phyloP scores from a whole-genome alignment of 2,797 vertebrate species.

The Harpagifer antarcticus region DNA sequence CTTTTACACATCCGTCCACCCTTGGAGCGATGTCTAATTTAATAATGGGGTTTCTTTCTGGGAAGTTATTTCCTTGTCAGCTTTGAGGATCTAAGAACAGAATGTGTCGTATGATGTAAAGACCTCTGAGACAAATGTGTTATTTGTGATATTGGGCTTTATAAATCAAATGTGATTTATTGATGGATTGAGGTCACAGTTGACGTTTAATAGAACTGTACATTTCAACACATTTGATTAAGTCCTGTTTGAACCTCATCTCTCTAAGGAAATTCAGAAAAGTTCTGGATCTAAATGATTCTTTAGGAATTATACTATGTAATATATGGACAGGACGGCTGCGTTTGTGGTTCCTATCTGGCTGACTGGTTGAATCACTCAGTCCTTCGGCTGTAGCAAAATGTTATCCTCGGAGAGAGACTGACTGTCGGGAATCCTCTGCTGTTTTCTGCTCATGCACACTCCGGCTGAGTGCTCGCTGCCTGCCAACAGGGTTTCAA shows the following conservation, averaged over 20 bases:
- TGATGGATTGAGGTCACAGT: not conserved
- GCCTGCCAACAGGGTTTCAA: conserved; percentile 59
- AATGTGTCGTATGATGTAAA: no score
- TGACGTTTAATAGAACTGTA: not conserved
- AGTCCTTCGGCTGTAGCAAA: conserved; percentile 64
- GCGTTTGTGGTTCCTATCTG: conserved; percentile 54
- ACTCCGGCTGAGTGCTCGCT: conserved; percentile 42
- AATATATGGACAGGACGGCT: conserved; percentile 23
- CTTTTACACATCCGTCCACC: no score
- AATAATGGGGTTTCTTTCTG: no score
- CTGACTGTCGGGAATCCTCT: conserved; percentile 69
- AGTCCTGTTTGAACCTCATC: no score
- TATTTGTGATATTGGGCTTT: no score
- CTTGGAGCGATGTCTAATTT: no score
- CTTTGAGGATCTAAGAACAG: no score
- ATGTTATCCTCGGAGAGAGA: conserved; percentile 58
- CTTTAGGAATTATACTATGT: not conserved
- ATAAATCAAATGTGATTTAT: no score
- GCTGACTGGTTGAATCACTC: conserved; percentile 64
- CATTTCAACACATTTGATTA: not conserved
- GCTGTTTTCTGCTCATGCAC: conserved; percentile 51
- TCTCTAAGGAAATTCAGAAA: not conserved
- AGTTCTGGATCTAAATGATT: not conserved
- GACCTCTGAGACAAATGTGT: no score
- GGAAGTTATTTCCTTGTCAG: no score